These are phyloP conservation scores for Chelmon rostratus DNA, from an alignment of 2,797 vertebrate genomes.

Conservation along the genomic window DNA sequence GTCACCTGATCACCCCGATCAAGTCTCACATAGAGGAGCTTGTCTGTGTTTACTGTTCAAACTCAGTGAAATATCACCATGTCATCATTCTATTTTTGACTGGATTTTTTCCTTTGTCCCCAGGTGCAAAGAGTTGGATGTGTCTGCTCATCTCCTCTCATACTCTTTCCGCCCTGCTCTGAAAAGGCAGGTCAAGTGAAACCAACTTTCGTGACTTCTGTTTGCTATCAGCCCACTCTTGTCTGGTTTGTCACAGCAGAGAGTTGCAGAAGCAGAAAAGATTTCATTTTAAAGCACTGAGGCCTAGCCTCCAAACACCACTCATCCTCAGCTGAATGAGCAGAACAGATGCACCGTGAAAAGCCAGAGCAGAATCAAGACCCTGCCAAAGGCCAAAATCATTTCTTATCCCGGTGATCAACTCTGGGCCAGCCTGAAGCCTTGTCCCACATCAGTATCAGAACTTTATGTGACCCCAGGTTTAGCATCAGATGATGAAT, in stretches of 20 bases:
- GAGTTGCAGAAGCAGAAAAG: constrained; percentile 24
- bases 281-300: constrained; percentile 46
- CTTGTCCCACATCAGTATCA: background rate
- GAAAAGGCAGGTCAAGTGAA: constrained; percentile 39
- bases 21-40: background rate
- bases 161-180: constrained; percentile 6
- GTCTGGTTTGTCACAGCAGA: background rate
- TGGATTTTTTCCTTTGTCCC: constrained; percentile 10
- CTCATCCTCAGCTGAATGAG: constrained; percentile 42
- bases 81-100: background rate
- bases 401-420: background rate
- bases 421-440: background rate
- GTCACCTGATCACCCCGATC: background rate
- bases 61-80: constrained; percentile 18
- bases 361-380: constrained; percentile 30
- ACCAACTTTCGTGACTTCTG: constrained; percentile 26
- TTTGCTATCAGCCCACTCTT: constrained; percentile 20
- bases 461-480: background rate
- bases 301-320: constrained; percentile 18
- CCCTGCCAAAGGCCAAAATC: constrained; percentile 16
- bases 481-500: constrained; percentile 1
- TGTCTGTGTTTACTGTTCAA: constrained; percentile 7
- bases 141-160: constrained; percentile 15
- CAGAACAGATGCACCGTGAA: constrained; percentile 43
- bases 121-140: background rate